A percentile compares a stretch with the other conserved stretches of the same genome.
phyloP scores from a whole-genome alignment of 2,888 invertebrate species.

The Hartigia nigra region DNA sequence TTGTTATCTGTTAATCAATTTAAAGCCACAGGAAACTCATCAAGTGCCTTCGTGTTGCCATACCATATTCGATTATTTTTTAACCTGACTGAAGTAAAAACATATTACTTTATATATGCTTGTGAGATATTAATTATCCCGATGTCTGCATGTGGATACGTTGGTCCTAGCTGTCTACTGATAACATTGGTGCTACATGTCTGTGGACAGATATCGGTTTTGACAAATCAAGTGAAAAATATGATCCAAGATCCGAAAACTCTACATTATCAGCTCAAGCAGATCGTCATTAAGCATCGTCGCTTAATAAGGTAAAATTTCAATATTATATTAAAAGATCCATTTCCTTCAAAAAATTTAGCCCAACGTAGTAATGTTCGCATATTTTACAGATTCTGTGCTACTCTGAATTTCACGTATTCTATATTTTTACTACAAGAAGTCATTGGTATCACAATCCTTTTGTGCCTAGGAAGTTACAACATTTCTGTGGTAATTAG shows the following conservation, averaged over 20 bases:
- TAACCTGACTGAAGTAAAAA: neutral
- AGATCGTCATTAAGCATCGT: neutral
- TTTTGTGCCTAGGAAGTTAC: neutral
- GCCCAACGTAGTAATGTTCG: neutral
- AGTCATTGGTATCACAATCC: neutral
- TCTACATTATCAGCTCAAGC: neutral
- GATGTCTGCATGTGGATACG: constrained; percentile 19
- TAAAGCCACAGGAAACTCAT: neutral
- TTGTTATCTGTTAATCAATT: neutral
- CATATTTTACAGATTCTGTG: neutral
- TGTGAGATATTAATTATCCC: constrained; percentile 13
- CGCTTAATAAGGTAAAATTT: neutral
- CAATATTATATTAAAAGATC: neutral
- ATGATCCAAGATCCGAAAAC: neutral
- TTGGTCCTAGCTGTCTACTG: constrained; percentile 19
- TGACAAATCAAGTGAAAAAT: neutral
- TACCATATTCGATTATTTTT: constrained; percentile 5
- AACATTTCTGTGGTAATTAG: neutral
- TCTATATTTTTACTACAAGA: neutral
- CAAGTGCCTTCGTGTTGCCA: neutral
- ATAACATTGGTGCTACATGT: constrained; percentile 18
- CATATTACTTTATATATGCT: neutral
- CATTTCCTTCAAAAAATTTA: neutral
- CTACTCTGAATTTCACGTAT: neutral
- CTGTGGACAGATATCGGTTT: constrained; percentile 7